Evolutionary conservation across 2,797 vertebrate species (phyloP), one percentile per base, ranked within the genome.

Genomic region (Tachyglossus aculeatus): DNA sequence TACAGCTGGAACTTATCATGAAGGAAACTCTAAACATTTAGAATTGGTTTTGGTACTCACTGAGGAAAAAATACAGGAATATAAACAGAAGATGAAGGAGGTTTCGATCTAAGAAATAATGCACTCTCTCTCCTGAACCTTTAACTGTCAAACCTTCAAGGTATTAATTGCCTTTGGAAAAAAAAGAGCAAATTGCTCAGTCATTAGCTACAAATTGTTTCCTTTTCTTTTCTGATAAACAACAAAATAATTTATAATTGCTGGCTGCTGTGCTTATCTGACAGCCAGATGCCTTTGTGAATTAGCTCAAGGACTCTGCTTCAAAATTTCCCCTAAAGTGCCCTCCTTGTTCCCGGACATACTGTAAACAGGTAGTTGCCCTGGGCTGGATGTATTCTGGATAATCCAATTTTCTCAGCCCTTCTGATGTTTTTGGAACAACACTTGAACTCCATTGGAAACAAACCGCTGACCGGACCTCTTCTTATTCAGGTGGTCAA

Each of bases 31-130:
- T 53, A 71, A 70, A 51, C 41, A 40, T 50, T 74, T 21, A 24
- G 43, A 60, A 50, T 58, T 59, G 5, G 40, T 34, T 56, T 71
- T 29, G 54, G 8, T 37, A 6, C 33, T 64, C 25, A 45, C 16
- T 50, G 62, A 10, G 63, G 65, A 36, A 57, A 59, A 72, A 75
- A 60, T 66, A 58, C 62, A 12, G 16, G 36, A 41, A n/a, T 58
- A 36, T 67, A 73, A 47, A 57, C 18, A 16, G 54, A 8, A 22
- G 31, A 47, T 37, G 6, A 1, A 5, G 48, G 34, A 40, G 13
- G 22, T 45, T n/a, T n/a, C n/a, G n/a, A n/a, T n/a, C n/a, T 53
- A 36, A 50, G 27, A 27, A 15, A 55, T 22, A 25, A 2, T 21
- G 18, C 56, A 6, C 8, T 41, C 34, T 11, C 24, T 25, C 15